Conservation (phyloP, 2,888 invertebrate genomes). For the Erebia aethiops region DNA sequence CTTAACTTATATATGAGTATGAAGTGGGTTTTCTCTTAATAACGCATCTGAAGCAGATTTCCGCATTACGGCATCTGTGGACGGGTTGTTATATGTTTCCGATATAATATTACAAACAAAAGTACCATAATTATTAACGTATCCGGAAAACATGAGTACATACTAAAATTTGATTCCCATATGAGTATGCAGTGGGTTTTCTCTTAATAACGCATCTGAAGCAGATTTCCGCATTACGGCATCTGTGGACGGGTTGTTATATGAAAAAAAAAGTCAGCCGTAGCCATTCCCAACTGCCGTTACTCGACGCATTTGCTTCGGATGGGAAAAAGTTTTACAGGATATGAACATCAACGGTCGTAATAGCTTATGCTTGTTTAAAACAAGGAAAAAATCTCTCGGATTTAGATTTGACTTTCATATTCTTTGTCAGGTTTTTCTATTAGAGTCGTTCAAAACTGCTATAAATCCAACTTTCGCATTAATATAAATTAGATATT, state of each 20-base stretch:
- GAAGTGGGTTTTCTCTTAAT: too few relatives aligned
- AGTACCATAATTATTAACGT: neutral
- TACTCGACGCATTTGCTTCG: slow-evolving; percentile 41
- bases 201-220: slow-evolving; percentile 57
- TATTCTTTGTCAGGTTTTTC: neutral
- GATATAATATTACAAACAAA: neutral
- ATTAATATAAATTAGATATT: too few relatives aligned
- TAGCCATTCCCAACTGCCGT: slow-evolving; percentile 60
- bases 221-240: slow-evolving; percentile 54
- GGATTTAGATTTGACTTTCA: neutral
- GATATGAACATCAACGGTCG: neutral
- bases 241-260: slow-evolving; percentile 53
- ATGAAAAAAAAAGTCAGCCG: slow-evolving; percentile 58
- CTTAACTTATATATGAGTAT: too few relatives aligned
- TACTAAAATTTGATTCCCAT: slow-evolving; percentile 14
- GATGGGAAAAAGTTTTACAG: slow-evolving; percentile 48
- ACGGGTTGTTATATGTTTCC: too few relatives aligned
- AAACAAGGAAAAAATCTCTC: neutral
- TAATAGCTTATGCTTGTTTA: neutral
- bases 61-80: too few relatives aligned
- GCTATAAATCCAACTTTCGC: too few relatives aligned
- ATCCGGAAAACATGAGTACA: neutral
- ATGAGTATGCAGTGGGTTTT: slow-evolving; percentile 33
- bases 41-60: too few relatives aligned
- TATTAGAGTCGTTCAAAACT: too few relatives aligned